These are phyloP conservation scores for Polypterus bichir DNA, from an alignment of 2,113 vertebrate genomes.

Conservation along the genomic window DNA sequence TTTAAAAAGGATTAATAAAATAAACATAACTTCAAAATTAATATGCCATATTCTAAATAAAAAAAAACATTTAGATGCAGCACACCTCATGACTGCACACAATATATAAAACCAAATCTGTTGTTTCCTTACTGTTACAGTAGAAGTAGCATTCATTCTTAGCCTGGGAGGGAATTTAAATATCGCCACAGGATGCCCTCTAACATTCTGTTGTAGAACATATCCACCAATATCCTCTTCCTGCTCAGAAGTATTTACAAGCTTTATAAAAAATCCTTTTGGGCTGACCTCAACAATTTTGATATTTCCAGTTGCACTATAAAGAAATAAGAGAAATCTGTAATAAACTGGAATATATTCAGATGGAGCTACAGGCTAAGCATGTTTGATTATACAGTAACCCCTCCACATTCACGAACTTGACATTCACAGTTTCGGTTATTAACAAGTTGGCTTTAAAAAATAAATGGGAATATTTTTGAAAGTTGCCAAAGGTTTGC, in stretches of 20 bases:
- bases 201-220: constrained; percentile 35
- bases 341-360: too few relatives aligned
- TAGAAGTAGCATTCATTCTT: constrained; percentile 23
- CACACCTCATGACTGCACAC: too few relatives aligned
- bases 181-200: constrained; percentile 18
- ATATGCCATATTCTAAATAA: not conserved
- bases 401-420: too few relatives aligned
- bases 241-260: constrained; percentile 32
- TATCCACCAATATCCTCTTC: constrained; percentile 32
- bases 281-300: constrained; percentile 34
- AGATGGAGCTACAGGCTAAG: too few relatives aligned
- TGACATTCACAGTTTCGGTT: too few relatives aligned
- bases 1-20: too few relatives aligned
- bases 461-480: too few relatives aligned
- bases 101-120: too few relatives aligned
- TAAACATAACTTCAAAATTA: too few relatives aligned
- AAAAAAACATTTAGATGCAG: not conserved
- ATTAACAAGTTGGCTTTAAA: too few relatives aligned
- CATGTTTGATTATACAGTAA: too few relatives aligned
- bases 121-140: constrained; percentile 27
- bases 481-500: too few relatives aligned
- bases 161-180: constrained; percentile 27
- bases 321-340: constrained; percentile 4
- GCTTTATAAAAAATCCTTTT: constrained; percentile 29
- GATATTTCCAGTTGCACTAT: constrained; percentile 31